Conservation (phyloP, 2,888 invertebrate species). For the Mythimna ferrago region DNA sequence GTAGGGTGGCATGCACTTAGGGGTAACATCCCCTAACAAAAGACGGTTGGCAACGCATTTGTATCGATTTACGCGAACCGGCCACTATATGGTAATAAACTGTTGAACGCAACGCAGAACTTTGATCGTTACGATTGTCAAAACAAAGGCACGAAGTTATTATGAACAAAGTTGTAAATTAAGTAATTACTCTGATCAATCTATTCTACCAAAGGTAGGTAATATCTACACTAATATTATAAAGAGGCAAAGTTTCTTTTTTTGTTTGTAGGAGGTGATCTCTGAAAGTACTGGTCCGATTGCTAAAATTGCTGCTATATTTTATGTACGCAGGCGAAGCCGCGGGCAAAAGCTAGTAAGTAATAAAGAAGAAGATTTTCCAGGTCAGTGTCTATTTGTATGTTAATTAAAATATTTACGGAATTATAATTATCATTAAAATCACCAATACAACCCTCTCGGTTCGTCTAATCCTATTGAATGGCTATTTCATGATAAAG, state of each 20-base stretch:
- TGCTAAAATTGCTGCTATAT: too few relatives aligned
- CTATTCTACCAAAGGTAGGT: background rate
- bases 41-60: slow-evolving; percentile 84
- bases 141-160: slow-evolving; percentile 10
- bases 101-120: slow-evolving; percentile 42
- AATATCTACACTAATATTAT: too few relatives aligned
- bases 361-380: too few relatives aligned
- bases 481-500: too few relatives aligned
- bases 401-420: background rate
- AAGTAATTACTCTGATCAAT: slow-evolving; percentile 15
- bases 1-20: slow-evolving; percentile 74
- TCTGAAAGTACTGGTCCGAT: too few relatives aligned
- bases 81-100: slow-evolving; percentile 58
- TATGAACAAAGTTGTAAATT: background rate
- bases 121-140: slow-evolving; percentile 27
- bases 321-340: too few relatives aligned
- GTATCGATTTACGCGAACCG: slow-evolving; percentile 76
- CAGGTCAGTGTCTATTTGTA: background rate
- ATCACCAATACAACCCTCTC: too few relatives aligned
- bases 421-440: too few relatives aligned
- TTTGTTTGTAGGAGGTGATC: too few relatives aligned
- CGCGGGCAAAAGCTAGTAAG: too few relatives aligned
- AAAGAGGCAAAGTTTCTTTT: too few relatives aligned
- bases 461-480: too few relatives aligned
- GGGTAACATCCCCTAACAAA: slow-evolving; percentile 81